These are phyloP conservation scores for Pseudomugil gertrudae DNA, from an alignment of 2,797 vertebrate species.

Conservation along the genomic window DNA sequence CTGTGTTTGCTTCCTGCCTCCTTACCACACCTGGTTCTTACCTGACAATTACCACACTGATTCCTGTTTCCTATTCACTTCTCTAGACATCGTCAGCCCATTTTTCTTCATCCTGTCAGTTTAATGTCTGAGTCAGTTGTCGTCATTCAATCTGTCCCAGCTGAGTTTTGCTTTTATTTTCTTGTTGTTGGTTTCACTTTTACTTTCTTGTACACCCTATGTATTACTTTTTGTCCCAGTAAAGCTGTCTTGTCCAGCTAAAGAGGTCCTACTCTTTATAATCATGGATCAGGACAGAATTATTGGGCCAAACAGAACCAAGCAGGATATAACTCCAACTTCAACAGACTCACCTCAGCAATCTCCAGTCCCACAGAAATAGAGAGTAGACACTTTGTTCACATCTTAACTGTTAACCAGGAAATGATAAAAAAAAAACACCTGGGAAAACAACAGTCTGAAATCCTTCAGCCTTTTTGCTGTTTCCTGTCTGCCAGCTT, in stretches of 20 bases:
- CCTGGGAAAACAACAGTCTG: too few species aligned
- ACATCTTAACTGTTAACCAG: too few species aligned
- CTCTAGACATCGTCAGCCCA: background rate
- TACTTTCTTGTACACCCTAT: too few species aligned
- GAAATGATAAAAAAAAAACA: too few species aligned
- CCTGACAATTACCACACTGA: background rate
- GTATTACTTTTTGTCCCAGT: too few species aligned
- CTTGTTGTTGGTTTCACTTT: too few species aligned
- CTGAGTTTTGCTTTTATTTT: too few species aligned
- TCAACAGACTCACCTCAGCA: background rate
- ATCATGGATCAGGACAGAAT: background rate
- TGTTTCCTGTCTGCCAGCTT: too few species aligned
- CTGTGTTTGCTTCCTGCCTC: background rate
- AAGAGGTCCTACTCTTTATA: background rate
- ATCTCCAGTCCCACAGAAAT: background rate
- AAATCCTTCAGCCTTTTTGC: too few species aligned
- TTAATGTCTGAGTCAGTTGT: background rate
- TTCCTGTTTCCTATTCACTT: background rate
- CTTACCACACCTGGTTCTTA: background rate
- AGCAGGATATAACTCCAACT: background rate
- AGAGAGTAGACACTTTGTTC: background rate
- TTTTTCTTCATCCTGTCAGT: background rate
- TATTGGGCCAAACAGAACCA: background rate
- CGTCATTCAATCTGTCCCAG: too few species aligned
- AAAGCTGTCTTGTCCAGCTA: background rate